Evolutionary conservation across 2,113 vertebrate genomes (phyloP).

Genomic region (Apus apus): DNA sequence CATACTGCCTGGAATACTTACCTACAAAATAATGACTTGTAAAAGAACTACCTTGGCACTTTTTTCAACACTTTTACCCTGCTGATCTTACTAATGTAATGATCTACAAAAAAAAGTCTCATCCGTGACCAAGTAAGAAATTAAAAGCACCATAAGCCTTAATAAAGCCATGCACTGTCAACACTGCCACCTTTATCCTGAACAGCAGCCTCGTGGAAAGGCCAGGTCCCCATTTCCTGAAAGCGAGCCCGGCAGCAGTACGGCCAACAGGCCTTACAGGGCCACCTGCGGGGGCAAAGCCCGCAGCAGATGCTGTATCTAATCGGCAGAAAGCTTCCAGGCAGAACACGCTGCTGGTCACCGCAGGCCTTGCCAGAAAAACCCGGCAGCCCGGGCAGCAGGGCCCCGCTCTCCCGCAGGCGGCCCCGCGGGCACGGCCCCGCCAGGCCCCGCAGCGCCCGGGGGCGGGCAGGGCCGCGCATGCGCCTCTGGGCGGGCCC

Average conservation of each 20-base stretch:
- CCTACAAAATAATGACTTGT: neutral
- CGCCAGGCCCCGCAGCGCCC: fast-evolving
- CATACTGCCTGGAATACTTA: neutral
- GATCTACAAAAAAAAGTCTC: neutral
- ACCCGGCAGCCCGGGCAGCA: fast-evolving
- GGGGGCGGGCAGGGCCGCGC: neutral
- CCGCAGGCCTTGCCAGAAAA: fast-evolving
- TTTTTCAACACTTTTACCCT: neutral
- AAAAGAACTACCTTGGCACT: neutral
- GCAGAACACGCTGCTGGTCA: fast-evolving
- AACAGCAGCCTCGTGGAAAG: neutral
- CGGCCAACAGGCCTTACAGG: fast-evolving
- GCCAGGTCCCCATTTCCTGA: neutral
- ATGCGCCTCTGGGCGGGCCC: neutral
- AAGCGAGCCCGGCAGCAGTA: fast-evolving
- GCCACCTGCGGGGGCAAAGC: fast-evolving
- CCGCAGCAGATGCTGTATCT: fast-evolving
- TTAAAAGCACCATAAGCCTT: neutral
- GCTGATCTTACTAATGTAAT: neutral
- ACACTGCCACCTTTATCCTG: fast-evolving
- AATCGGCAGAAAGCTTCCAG: fast-evolving
- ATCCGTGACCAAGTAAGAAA: neutral
- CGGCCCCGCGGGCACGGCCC: fast-evolving
- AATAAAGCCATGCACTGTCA: neutral
- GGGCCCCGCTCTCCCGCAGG: too few relatives aligned